Base-by-base conservation (phyloP, 2,113 vertebrate species). In the Chlorodrepanis virens region DNA sequence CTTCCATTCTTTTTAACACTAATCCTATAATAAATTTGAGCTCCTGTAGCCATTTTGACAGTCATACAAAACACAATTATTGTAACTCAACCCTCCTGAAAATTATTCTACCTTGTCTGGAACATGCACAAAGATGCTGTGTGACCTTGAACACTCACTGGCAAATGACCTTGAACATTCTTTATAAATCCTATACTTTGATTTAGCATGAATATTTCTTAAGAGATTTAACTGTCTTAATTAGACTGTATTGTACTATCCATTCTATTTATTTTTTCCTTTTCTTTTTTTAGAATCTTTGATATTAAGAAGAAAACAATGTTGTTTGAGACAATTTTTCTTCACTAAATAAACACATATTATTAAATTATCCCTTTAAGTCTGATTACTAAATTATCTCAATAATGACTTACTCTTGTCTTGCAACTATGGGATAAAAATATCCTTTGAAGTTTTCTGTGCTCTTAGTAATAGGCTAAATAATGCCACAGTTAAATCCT, bases 381-480 rank as follows among this genome's bases (percentile, higher is more conserved):
- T 74, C 33, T 90, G 79, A 70, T 95, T 70, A 77, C 72, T 92
- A 75, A 81, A 83, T 86, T 86, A 75, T 78, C 76, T 74, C 87
- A 74, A 31, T 80, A 90, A 90, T n/a, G 3, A 86, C 67, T 54
- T 83, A 54, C 23, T 90, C 52, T 93, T 77, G 65, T 81, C 39
- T 86, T 89, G 69, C 21, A 81, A 77, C 56, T 47, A 6, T 39
- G 29, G 68, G 59, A 88, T 74, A 81, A 90, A 92, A 90, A 67
- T 39, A 81, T 49, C 35, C 52, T 94, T 96, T 90, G 89, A 95
- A 83, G 76, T 70, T 96, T 92, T 74, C 49, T 57, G 11, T 77
- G 27, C 78, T 90, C 47, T 80, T 90, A 63, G 47, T 63, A 93
- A 92, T 42, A 77, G 40, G 21, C 39, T 81, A 83, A 88, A 88